Conservation (phyloP, 2,113 vertebrate species). For the Larimichthys crocea region DNA sequence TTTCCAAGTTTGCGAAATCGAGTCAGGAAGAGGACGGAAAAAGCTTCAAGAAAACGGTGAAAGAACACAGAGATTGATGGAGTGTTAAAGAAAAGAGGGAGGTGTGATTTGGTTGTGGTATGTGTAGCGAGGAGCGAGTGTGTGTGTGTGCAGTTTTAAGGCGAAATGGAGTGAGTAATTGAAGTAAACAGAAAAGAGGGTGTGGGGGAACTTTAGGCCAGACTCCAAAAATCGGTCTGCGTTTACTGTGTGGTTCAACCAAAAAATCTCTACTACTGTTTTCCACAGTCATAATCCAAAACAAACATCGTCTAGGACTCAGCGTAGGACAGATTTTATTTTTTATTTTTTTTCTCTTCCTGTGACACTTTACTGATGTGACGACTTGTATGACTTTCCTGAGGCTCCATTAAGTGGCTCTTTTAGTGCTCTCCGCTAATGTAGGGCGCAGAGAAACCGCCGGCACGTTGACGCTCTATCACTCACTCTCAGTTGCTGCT, state of each 20-base stretch:
- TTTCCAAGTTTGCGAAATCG: constrained; percentile 77
- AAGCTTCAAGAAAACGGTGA: constrained; percentile 50
- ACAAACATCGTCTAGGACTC: constrained; percentile 53
- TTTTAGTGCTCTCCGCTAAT: constrained; percentile 72
- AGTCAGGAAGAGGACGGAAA: constrained; percentile 59
- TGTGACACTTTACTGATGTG: constrained; percentile 49
- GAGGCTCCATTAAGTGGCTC: constrained; percentile 68
- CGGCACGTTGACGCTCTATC: constrained; percentile 70
- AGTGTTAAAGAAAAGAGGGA: constrained; percentile 70
- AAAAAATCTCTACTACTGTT: constrained; percentile 58
- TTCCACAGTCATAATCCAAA: constrained; percentile 67
- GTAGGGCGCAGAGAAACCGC: constrained; percentile 70
- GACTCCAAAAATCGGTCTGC: constrained; percentile 65
- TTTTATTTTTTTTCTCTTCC: constrained; percentile 2
- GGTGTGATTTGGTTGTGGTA: constrained; percentile 77
- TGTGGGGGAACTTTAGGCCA: constrained; percentile 66
- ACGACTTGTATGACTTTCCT: constrained; percentile 69
- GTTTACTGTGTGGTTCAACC: constrained; percentile 58
- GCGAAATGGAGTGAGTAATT: constrained; percentile 80
- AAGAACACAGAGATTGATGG: constrained; percentile 68
- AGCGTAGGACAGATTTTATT: not conserved
- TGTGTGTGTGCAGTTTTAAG: constrained; percentile 69
- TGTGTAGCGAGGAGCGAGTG: constrained; percentile 70
- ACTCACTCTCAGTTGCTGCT: constrained; percentile 70
- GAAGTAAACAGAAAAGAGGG: constrained; percentile 80